Conservation (phyloP, 2,888 invertebrate species). For the Mamestra brassicae region DNA sequence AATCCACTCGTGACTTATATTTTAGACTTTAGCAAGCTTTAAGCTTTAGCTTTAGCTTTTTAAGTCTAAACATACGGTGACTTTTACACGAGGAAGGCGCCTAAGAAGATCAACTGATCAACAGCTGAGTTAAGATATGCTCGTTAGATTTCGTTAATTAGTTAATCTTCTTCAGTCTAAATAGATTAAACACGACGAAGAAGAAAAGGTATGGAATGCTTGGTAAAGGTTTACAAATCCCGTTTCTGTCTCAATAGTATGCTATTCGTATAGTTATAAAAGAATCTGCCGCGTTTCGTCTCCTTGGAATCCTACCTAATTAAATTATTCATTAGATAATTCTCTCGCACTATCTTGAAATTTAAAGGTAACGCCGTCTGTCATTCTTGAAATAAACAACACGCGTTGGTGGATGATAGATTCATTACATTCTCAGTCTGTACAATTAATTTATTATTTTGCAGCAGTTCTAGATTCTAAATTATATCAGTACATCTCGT, state of each 20-base stretch:
- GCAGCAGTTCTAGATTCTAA: neutral
- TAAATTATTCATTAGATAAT: constrained; percentile 7
- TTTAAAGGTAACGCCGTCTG: constrained; percentile 39
- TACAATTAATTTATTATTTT: constrained; percentile 37
- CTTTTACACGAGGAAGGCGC: too few relatives aligned
- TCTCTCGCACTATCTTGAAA: constrained; percentile 3
- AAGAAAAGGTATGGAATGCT: too few relatives aligned
- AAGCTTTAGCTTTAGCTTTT: too few relatives aligned
- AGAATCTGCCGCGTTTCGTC: neutral
- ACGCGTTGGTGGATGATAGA: constrained; percentile 33
- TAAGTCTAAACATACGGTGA: too few relatives aligned
- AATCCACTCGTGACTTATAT: too few relatives aligned
- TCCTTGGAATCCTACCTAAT: neutral
- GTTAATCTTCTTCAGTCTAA: neutral
- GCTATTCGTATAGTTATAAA: neutral
- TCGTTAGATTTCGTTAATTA: too few relatives aligned
- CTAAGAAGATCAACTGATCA: too few relatives aligned
- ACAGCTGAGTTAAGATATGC: too few relatives aligned
- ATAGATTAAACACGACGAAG: neutral
- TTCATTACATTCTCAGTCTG: constrained; percentile 29
- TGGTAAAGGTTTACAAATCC: neutral
- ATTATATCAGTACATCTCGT: neutral
- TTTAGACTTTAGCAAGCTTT: too few relatives aligned
- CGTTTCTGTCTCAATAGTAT: neutral
- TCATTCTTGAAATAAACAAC: constrained; percentile 46